Evolutionary conservation across 2,888 invertebrate species (phyloP).

Genomic region (Helicoverpa assulta): DNA sequence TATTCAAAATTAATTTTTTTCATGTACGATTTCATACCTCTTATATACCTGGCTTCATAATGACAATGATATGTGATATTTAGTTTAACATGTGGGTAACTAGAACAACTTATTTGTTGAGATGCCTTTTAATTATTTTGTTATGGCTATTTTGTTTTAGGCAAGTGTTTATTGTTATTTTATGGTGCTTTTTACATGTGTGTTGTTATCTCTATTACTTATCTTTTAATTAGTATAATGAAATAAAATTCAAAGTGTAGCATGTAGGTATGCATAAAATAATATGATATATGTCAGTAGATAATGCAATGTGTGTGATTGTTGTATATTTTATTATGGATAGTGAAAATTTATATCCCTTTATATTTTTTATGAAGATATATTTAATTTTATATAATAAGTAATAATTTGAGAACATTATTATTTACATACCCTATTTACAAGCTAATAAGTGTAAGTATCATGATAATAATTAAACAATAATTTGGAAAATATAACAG

Average conservation of each 20-base stretch:
- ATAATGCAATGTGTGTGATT: constrained; percentile 21
- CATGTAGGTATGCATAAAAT: constrained; percentile 6
- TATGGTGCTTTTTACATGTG: constrained; percentile 26
- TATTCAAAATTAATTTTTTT: constrained; percentile 71
- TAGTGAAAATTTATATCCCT: constrained; percentile 10
- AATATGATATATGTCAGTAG: constrained; percentile 15
- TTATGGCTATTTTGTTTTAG: constrained; percentile 32
- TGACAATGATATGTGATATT: constrained; percentile 50
- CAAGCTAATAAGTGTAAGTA: constrained; percentile 39
- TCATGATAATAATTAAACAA: constrained; percentile 88
- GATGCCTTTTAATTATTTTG: constrained; percentile 8
- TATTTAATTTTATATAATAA: constrained; percentile 17
- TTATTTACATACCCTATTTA: constrained; percentile 52
- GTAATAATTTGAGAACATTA: constrained; percentile 16
- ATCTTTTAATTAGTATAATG: background rate
- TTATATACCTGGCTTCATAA: background rate
- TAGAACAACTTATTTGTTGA: constrained; percentile 7
- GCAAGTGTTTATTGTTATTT: constrained; percentile 3
- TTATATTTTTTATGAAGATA: constrained; percentile 2
- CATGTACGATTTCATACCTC: background rate
- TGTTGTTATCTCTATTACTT: constrained; percentile 10
- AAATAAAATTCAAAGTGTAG: background rate
- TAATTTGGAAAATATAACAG: constrained; percentile 37
- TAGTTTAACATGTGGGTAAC: constrained; percentile 18
- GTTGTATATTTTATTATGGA: constrained; percentile 9